phyloP scores from a whole-genome alignment of 2,888 invertebrate species.

The Oligia latruncula region DNA sequence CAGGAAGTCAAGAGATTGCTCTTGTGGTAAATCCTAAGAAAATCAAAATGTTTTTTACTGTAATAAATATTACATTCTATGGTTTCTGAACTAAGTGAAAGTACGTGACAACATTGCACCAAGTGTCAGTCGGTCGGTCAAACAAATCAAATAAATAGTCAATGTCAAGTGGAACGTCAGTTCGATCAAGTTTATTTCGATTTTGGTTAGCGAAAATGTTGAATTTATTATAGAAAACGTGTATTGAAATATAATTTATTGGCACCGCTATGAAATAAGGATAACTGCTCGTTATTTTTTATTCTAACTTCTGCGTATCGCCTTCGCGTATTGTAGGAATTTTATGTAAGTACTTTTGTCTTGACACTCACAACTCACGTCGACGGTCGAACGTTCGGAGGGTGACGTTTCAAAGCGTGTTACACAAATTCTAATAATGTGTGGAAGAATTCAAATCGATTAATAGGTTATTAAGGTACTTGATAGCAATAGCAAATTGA shows the following conservation, averaged over 20 bases:
- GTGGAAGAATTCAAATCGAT: constrained; percentile 54
- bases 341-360: constrained; percentile 66
- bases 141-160: constrained; percentile 5
- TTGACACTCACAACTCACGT: constrained; percentile 71
- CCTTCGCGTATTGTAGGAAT: constrained; percentile 42
- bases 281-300: constrained; percentile 42
- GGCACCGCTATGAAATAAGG: constrained; percentile 61
- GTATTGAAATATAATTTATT: constrained; percentile 30
- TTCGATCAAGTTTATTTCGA: constrained; percentile 43
- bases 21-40: neutral
- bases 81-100: constrained; percentile 43
- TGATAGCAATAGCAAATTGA: constrained; percentile 45
- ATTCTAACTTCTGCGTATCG: constrained; percentile 32
- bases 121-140: constrained; percentile 13
- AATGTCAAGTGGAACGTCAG: constrained; percentile 59
- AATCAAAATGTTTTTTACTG: neutral
- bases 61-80: neutral
- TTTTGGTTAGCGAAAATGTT: constrained; percentile 54
- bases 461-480: constrained; percentile 49
- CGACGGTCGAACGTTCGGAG: constrained; percentile 54
- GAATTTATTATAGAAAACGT: constrained; percentile 46
- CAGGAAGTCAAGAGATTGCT: neutral
- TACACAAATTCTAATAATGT: constrained; percentile 60
- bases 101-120: constrained; percentile 12
- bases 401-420: constrained; percentile 77